These are phyloP conservation scores for Amblyteles armatorius DNA, from an alignment of 2,888 invertebrate genomes.

Conservation along the genomic window DNA sequence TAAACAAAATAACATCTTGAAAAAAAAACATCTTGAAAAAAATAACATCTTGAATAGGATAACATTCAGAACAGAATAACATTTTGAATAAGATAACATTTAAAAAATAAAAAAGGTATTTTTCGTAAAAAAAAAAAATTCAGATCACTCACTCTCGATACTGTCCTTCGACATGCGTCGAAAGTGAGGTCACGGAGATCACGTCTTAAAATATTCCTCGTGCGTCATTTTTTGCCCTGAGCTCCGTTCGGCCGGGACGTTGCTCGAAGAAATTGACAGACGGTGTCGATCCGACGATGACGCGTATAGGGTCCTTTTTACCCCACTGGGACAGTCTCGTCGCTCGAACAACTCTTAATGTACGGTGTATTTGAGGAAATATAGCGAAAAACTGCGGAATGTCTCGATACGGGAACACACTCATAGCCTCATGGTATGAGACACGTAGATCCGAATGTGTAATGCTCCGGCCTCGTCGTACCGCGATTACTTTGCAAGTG, in stretches of 20 bases:
- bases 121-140: background rate
- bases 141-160: conserved; percentile 12
- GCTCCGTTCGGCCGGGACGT: conserved; percentile 22
- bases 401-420: background rate
- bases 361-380: background rate
- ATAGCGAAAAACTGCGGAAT: background rate
- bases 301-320: conserved; percentile 26
- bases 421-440: background rate
- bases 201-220: conserved; percentile 68
- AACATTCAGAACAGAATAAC: background rate
- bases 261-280: conserved; percentile 63
- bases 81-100: background rate
- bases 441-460: background rate
- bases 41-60: no score
- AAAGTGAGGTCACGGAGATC: conserved; percentile 64
- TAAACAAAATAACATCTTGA: background rate
- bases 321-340: background rate
- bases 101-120: background rate
- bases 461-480: background rate
- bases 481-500: conserved; percentile 12
- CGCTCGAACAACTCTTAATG: background rate
- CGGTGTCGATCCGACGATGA: conserved; percentile 47
- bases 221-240: conserved; percentile 65
- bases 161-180: conserved; percentile 7
- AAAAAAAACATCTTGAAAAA: no score